Conservation (phyloP, 2,797 vertebrate genomes). For the Nannoperca australis region DNA sequence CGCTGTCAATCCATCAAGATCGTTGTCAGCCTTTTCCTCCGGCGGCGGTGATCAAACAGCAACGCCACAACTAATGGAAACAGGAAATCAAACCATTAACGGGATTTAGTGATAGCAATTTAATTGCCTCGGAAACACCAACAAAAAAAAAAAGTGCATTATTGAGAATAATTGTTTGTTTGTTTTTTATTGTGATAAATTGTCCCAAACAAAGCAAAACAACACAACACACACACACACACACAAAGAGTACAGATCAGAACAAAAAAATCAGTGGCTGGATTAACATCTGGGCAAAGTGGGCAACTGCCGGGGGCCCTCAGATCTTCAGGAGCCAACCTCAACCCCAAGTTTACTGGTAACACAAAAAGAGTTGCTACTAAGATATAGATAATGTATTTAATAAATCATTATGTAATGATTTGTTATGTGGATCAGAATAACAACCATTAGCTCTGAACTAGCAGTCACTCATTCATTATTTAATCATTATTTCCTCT, state of each 20-base stretch:
- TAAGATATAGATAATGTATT: too few species aligned
- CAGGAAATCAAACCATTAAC: constrained; percentile 51
- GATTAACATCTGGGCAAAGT: background rate
- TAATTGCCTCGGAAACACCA: constrained; percentile 34
- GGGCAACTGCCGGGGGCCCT: background rate
- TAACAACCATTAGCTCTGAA: too few species aligned
- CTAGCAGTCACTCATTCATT: too few species aligned
- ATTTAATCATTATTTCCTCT: too few species aligned
- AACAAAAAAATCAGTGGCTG: background rate
- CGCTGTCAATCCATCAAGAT: constrained; percentile 63
- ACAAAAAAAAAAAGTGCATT: constrained; percentile 32
- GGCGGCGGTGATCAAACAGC: constrained; percentile 35
- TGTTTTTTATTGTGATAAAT: constrained; percentile 27
- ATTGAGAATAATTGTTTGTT: constrained; percentile 7
- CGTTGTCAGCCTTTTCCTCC: constrained; percentile 50
- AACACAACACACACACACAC: too few species aligned
- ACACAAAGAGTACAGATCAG: constrained; percentile 10
- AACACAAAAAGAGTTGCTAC: too few species aligned
- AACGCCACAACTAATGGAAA: constrained; percentile 33
- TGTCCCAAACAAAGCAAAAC: background rate
- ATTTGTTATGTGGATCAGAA: too few species aligned
- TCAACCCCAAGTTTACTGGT: background rate
- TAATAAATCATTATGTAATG: too few species aligned
- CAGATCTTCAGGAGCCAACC: background rate
- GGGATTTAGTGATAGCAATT: constrained; percentile 29